These are phyloP conservation scores for Brachionus angularis DNA, from an alignment of 1,140 invertebrate genomes.

Conservation along the genomic window DNA sequence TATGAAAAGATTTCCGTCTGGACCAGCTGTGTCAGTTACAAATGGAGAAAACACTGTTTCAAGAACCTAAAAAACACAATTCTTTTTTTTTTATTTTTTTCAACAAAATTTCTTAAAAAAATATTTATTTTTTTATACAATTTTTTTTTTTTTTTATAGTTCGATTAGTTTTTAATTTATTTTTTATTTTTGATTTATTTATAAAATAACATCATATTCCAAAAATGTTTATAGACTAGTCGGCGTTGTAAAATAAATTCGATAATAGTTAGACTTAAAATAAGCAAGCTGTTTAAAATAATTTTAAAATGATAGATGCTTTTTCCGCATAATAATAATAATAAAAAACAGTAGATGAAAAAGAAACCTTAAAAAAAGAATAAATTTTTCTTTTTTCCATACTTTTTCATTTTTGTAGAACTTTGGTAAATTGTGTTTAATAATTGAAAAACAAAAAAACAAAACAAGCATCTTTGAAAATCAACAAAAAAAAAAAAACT, in stretches of 20 bases:
- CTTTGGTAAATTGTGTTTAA: too few relatives aligned
- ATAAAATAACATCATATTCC: constrained; percentile 13
- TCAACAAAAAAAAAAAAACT: too few relatives aligned
- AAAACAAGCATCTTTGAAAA: too few relatives aligned
- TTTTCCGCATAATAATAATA: too few relatives aligned
- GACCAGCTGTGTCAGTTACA: not conserved
- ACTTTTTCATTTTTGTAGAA: too few relatives aligned
- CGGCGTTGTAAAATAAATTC: not conserved
- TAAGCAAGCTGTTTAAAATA: not conserved
- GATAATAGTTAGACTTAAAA: not conserved
- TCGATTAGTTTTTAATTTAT: constrained; percentile 7
- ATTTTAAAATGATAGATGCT: not conserved
- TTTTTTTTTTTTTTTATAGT: too few relatives aligned
- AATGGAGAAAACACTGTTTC: not conserved
- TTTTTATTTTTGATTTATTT: not conserved
- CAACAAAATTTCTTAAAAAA: not conserved
- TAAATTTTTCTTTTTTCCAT: too few relatives aligned
- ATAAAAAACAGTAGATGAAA: too few relatives aligned
- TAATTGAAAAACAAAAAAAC: too few relatives aligned
- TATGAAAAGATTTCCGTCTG: constrained; percentile 44
- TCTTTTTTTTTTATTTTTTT: not conserved
- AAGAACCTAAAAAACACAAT: not conserved
- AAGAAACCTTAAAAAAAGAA: too few relatives aligned
- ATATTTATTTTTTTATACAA: too few relatives aligned
- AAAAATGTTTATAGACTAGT: constrained; percentile 27